Evolutionary conservation across 2,888 invertebrate species (phyloP), one percentile per base, ranked within the genome.

Genomic region (Stictocephala bisonia): DNA sequence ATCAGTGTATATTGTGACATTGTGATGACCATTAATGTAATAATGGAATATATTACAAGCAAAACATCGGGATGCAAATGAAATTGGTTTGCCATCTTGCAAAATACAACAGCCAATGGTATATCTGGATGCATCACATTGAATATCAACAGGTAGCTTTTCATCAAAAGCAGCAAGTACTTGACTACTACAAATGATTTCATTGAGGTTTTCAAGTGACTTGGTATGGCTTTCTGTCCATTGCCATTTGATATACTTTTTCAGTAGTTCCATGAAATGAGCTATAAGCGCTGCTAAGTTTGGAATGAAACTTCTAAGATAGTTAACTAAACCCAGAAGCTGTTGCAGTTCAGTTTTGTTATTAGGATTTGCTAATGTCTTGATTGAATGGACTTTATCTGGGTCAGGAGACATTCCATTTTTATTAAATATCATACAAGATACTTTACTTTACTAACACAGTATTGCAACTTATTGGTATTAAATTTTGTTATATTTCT

Each of bases 41-140:
- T 79, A 79, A 76, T 82, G 80, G 77, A 83, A 83, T 75, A 81
- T 81, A 71, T 80, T 75, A 48, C 79, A 79, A 2, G 81, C 80
- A 75, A 81, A 71, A 71, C 64, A 74, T 15, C 41, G 20, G 26
- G 60, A 48, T 41, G 35, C 50, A 64, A 74, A 66, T 40, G 35
- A 74, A 50, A 74, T 44, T 18, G 70, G 74, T 60, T 66, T 69
- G 29, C 60, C 64, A 71, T 71, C 53, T 70, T 71, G 71, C 51
- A 71, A 53, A 50, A 73, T 60, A 64, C 69, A 73, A 26, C 69
- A 73, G 60, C 60, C 50, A 20, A 66, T 40, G 64, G 60, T 66
- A 74, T 60, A 35, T 40, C 22, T 18, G 22, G 60, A 60, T 6
- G 60, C 40, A 60, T 60, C 35, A 60, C 56, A 56, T 15, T 56